These are phyloP conservation scores for Anser brachyrhynchus DNA, from an alignment of 2,113 vertebrate genomes.

Conservation along the genomic window DNA sequence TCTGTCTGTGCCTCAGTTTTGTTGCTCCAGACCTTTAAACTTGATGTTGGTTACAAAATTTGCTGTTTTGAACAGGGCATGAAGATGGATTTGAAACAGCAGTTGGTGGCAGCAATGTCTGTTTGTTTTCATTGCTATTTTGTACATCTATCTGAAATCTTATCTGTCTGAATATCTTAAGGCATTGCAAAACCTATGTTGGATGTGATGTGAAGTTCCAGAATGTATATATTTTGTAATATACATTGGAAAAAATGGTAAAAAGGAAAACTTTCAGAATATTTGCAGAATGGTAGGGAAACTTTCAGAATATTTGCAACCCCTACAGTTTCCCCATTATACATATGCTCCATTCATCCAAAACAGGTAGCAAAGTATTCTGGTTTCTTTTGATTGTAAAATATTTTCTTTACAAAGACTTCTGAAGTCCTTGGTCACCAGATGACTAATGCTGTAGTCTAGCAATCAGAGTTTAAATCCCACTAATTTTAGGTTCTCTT, in stretches of 20 bases:
- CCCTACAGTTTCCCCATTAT: not conserved
- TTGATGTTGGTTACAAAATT: not conserved
- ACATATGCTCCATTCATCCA: not conserved
- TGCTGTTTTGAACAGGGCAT: not conserved
- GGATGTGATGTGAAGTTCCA: not conserved
- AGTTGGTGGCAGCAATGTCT: not conserved
- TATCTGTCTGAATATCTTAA: not conserved
- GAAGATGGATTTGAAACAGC: not conserved
- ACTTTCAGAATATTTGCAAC: not conserved
- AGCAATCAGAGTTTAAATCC: conserved; percentile 48
- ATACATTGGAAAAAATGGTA: not conserved
- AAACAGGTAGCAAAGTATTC: not conserved
- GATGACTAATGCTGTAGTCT: conserved; percentile 9
- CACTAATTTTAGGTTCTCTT: conserved; percentile 64
- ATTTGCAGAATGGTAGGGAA: not conserved
- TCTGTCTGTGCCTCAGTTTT: not conserved
- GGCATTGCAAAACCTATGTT: not conserved
- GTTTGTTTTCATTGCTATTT: not conserved
- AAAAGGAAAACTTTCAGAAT: not conserved
- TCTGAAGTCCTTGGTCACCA: conserved; percentile 1
- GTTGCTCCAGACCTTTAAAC: not conserved
- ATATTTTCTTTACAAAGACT: not conserved
- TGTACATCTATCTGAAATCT: not conserved
- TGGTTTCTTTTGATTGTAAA: not conserved
- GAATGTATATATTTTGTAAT: not conserved